Conservation (phyloP, 35 echinoderm and acorn worm genomes). For the Apostichopus californicus region DNA sequence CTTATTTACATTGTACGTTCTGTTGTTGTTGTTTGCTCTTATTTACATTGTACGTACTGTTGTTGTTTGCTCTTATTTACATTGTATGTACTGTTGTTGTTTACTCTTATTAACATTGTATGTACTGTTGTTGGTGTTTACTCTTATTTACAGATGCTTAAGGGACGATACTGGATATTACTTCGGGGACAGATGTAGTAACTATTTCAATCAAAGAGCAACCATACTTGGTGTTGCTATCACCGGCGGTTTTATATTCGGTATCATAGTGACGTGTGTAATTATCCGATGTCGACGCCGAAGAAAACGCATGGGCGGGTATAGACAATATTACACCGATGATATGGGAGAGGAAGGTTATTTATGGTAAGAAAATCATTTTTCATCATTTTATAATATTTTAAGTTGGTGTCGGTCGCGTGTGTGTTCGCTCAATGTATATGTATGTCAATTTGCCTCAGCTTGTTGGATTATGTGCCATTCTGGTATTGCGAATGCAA, state of each 20-base stretch:
- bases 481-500: too few relatives aligned
- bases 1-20: too few relatives aligned
- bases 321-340: constrained; percentile 45
- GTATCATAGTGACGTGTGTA: background rate
- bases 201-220: constrained; percentile 1
- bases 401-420: too few relatives aligned
- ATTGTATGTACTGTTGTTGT: background rate
- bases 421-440: too few relatives aligned
- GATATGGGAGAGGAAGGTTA: constrained; percentile 52
- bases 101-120: too few relatives aligned
- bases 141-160: background rate
- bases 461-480: too few relatives aligned
- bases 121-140: too few relatives aligned
- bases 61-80: too few relatives aligned
- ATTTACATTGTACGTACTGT: too few relatives aligned
- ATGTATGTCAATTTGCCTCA: too few relatives aligned
- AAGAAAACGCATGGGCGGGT: constrained; percentile 5
- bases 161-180: constrained; percentile 6
- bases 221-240: constrained; percentile 14
- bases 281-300: background rate
- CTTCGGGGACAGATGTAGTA: constrained; percentile 10
- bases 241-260: constrained; percentile 31
- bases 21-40: too few relatives aligned
- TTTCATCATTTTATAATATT: too few relatives aligned
- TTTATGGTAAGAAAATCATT: constrained; percentile 8